Conservation (phyloP, 2,113 vertebrate species). For the Bubo bubo region DNA sequence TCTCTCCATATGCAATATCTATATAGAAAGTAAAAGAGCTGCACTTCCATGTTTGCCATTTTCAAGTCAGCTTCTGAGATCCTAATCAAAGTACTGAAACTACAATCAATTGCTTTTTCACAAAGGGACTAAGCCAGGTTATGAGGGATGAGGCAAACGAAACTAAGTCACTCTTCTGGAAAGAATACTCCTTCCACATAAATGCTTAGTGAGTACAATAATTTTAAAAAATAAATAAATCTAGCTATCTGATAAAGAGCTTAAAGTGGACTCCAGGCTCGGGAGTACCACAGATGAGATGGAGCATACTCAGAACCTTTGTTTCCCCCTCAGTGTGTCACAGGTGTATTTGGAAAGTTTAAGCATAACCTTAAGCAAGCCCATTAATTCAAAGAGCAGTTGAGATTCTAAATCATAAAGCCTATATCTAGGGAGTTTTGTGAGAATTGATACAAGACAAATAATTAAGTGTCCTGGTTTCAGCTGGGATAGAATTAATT, state of each 20-base stretch:
- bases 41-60: not conserved
- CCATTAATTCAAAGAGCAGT: slow-evolving; percentile 54
- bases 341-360: slow-evolving; percentile 50
- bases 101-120: not conserved
- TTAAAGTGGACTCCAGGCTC: not conserved
- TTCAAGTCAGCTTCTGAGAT: not conserved
- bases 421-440: slow-evolving; percentile 31
- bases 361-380: slow-evolving; percentile 52
- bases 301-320: not conserved
- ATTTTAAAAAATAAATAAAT: not conserved
- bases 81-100: not conserved
- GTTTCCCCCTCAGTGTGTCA: slow-evolving; percentile 23
- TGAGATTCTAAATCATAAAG: slow-evolving; percentile 57
- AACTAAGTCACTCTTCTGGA: not conserved
- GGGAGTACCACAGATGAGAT: not conserved
- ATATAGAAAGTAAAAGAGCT: not conserved
- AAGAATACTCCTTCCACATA: not conserved
- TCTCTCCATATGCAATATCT: not conserved
- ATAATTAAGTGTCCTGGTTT: slow-evolving; percentile 43
- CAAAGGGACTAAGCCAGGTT: not conserved
- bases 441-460: slow-evolving; percentile 68
- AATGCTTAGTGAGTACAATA: not conserved
- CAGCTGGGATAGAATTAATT: too few species aligned
- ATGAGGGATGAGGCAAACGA: not conserved
- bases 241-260: not conserved